Evolutionary conservation across 2,888 invertebrate species (phyloP).

Genomic region (Schrankia costaestrigalis): DNA sequence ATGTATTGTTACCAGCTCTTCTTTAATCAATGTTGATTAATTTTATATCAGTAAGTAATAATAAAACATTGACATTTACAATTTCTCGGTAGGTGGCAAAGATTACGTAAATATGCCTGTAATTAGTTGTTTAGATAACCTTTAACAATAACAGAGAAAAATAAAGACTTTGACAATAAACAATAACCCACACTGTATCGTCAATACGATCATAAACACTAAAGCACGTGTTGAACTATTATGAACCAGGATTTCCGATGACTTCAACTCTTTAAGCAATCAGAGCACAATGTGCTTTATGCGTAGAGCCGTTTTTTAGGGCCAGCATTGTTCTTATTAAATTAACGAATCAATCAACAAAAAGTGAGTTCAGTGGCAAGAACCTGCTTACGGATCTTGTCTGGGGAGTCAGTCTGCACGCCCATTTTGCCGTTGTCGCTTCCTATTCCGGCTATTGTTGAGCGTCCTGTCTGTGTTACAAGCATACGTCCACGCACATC

Average conservation of each 20-base stretch:
- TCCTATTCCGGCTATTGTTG: conserved; percentile 79
- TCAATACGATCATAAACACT: conserved; percentile 11
- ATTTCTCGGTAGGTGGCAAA: too few relatives aligned
- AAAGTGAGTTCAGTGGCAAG: conserved; percentile 51
- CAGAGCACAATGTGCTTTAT: conserved; percentile 49
- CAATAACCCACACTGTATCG: conserved; percentile 14
- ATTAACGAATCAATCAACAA: conserved; percentile 53
- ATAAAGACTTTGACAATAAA: conserved; percentile 14
- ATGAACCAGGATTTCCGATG: conserved; percentile 70
- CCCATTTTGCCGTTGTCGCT: conserved; percentile 67
- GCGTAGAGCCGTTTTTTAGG: conserved; percentile 51
- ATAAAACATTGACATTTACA: too few relatives aligned
- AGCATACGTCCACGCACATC: conserved; percentile 55
- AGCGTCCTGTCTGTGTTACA: conserved; percentile 67
- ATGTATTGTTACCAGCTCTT: too few relatives aligned
- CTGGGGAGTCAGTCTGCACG: conserved; percentile 59
- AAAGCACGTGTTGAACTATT: conserved; percentile 33
- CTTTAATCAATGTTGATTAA: too few relatives aligned
- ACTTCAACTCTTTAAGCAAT: conserved; percentile 34
- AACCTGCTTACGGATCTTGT: conserved; percentile 69
- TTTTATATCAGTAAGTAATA: too few relatives aligned
- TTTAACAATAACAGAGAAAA: too few relatives aligned
- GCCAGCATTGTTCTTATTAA: conserved; percentile 47
- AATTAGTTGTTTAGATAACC: too few relatives aligned
- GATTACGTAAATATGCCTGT: too few relatives aligned